Evolutionary conservation across 1,140 invertebrate species (phyloP).

Genomic region (Asbolus verrucosus): DNA sequence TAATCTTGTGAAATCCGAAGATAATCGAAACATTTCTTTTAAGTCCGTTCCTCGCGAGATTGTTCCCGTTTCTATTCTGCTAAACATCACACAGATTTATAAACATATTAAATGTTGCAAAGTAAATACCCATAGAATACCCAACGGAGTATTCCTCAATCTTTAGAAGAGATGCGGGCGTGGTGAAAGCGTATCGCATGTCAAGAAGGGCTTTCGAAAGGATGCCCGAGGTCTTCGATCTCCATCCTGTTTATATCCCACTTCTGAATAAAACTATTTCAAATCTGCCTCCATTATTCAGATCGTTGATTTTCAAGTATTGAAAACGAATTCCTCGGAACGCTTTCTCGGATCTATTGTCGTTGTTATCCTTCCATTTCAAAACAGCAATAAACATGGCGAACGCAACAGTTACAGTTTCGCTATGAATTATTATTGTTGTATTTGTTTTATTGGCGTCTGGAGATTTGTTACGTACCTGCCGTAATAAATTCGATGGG

Average conservation of each 20-base stretch:
- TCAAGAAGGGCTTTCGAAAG: constrained; percentile 9
- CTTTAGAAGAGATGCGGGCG: not conserved
- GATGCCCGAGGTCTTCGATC: constrained; percentile 24
- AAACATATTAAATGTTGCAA: not conserved
- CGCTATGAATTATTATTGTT: not conserved
- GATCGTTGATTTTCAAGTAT: not conserved
- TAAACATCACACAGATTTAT: too few relatives aligned
- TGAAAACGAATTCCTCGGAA: constrained; percentile 1
- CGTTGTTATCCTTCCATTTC: not conserved
- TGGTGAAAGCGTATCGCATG: not conserved
- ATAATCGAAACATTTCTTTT: too few relatives aligned
- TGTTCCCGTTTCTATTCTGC: too few relatives aligned
- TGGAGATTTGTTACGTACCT: constrained; percentile 3
- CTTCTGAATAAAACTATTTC: constrained; percentile 27
- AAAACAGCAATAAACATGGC: not conserved
- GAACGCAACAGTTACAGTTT: not conserved
- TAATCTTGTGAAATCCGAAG: too few relatives aligned
- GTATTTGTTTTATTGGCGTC: constrained; percentile 11
- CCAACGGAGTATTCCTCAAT: not conserved
- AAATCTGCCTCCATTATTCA: constrained; percentile 12
- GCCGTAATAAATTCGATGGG: constrained; percentile 15
- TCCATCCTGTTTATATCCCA: constrained; percentile 21
- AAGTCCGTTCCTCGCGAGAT: too few relatives aligned
- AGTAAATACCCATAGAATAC: not conserved
- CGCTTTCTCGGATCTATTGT: constrained; percentile 9